Evolutionary conservation across 2,797 vertebrate species (phyloP).

Genomic region (Novumbra hubbsi): DNA sequence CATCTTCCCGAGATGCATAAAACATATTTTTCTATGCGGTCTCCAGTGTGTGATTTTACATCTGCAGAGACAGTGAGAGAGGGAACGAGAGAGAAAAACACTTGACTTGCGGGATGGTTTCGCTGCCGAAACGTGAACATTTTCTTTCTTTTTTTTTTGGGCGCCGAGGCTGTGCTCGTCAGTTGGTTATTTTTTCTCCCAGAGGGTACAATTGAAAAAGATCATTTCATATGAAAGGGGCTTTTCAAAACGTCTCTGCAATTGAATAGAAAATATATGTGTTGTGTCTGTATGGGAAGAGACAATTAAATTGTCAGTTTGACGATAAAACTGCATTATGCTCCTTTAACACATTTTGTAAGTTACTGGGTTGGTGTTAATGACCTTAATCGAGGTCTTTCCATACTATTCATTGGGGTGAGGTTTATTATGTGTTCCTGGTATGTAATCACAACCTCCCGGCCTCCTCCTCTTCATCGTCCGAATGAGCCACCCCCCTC

Average conservation of each 20-base stretch:
- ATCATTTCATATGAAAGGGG: conserved; percentile 64
- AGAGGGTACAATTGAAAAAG: conserved; percentile 69
- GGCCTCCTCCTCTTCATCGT: conserved; percentile 19
- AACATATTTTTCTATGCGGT: conserved; percentile 63
- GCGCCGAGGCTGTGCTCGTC: conserved; percentile 43
- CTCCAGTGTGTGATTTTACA: conserved; percentile 57
- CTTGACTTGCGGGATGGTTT: conserved; percentile 57
- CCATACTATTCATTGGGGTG: not conserved
- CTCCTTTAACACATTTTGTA: conserved; percentile 29
- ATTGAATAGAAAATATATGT: conserved; percentile 64
- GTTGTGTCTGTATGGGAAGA: conserved; percentile 25
- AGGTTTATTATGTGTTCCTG: not conserved
- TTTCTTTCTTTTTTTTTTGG: conserved; percentile 23
- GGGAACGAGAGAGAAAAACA: conserved; percentile 29
- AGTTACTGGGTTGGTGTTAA: conserved; percentile 18
- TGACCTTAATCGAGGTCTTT: conserved; percentile 6
- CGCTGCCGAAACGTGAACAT: conserved; percentile 49
- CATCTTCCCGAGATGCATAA: conserved; percentile 59
- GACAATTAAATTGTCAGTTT: conserved; percentile 36
- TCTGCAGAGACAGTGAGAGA: conserved; percentile 35
- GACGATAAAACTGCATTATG: conserved; percentile 16
- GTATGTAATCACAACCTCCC: conserved; percentile 27
- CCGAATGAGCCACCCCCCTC: conserved; percentile 27
- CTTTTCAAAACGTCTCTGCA: conserved; percentile 62
- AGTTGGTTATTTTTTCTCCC: conserved; percentile 64